Evolutionary conservation across 2,888 invertebrate genomes (phyloP).

Genomic region (Labia minor): DNA sequence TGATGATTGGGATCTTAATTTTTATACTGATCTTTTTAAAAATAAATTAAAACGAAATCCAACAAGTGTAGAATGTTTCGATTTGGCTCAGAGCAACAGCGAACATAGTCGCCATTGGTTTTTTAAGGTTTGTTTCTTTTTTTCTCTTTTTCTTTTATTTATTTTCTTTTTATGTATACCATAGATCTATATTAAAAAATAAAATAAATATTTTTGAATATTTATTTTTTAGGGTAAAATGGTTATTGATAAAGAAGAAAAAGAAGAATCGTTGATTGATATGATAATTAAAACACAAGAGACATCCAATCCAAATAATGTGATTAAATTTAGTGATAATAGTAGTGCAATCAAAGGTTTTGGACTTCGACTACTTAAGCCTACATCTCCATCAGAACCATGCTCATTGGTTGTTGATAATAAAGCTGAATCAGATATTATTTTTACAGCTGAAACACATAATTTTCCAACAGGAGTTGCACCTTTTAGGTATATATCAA

Average conservation of each 20-base stretch:
- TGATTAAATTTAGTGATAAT: constrained; percentile 95
- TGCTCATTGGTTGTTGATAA: constrained; percentile 44
- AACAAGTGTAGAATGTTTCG: constrained; percentile 94
- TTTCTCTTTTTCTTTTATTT: neutral
- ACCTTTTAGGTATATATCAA: constrained; percentile 58
- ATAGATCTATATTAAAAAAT: neutral
- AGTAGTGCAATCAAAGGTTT: constrained; percentile 89
- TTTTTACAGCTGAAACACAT: constrained; percentile 97
- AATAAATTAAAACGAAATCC: constrained; percentile 79
- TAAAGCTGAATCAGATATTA: constrained; percentile 63
- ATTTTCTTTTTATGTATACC: constrained; percentile 15
- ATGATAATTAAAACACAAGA: constrained; percentile 87
- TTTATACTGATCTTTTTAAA: constrained; percentile 76
- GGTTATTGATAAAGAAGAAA: constrained; percentile 66
- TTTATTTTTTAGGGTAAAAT: constrained; percentile 54
- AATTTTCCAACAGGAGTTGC: constrained; percentile 97
- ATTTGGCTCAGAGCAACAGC: constrained; percentile 95
- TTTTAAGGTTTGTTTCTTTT: constrained; percentile 52
- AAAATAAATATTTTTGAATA: neutral
- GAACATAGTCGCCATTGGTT: constrained; percentile 99
- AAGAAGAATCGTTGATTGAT: constrained; percentile 74
- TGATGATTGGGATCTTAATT: constrained; percentile 84
- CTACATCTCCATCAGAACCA: constrained; percentile 53
- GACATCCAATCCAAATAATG: constrained; percentile 78
- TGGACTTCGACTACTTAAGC: constrained; percentile 55